Evolutionary conservation across 2,888 invertebrate genomes (phyloP).

Genomic region (Coenonympha arcania): DNA sequence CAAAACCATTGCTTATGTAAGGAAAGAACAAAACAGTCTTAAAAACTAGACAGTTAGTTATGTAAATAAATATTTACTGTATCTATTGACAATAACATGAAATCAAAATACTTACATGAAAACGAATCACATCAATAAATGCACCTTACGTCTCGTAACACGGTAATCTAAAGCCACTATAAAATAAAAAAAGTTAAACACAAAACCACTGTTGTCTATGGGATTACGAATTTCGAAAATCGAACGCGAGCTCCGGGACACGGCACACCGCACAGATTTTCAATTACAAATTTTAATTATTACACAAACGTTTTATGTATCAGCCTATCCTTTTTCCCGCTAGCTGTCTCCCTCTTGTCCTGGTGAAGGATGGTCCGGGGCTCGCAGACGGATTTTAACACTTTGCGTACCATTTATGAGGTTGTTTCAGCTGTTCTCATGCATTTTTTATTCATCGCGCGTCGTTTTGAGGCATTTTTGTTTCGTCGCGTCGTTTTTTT

Average conservation of each 20-base stretch:
- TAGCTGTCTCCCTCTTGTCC: constrained; percentile 36
- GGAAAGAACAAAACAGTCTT: no score
- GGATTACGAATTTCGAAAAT: constrained; percentile 10
- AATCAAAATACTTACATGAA: background rate
- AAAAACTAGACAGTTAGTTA: no score
- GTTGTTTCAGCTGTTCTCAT: constrained; percentile 20
- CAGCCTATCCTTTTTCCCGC: constrained; percentile 23
- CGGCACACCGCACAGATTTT: constrained; percentile 13
- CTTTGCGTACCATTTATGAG: constrained; percentile 31
- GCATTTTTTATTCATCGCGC: constrained; percentile 38
- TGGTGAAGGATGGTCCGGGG: constrained; percentile 34
- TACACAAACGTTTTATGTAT: constrained; percentile 20
- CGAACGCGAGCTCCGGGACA: constrained; percentile 7
- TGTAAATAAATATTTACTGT: no score
- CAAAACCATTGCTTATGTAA: no score
- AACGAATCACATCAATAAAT: constrained; percentile 5
- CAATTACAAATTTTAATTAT: constrained; percentile 21
- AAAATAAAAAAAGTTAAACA: background rate
- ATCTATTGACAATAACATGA: background rate
- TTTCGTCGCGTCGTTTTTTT: constrained; percentile 24
- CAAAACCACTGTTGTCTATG: background rate
- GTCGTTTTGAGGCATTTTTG: constrained; percentile 15
- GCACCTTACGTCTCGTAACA: background rate
- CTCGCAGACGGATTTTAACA: constrained; percentile 23
- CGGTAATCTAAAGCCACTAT: no score